phyloP scores from a whole-genome alignment of 2,888 invertebrate genomes.

The Xestia c-nigrum region DNA sequence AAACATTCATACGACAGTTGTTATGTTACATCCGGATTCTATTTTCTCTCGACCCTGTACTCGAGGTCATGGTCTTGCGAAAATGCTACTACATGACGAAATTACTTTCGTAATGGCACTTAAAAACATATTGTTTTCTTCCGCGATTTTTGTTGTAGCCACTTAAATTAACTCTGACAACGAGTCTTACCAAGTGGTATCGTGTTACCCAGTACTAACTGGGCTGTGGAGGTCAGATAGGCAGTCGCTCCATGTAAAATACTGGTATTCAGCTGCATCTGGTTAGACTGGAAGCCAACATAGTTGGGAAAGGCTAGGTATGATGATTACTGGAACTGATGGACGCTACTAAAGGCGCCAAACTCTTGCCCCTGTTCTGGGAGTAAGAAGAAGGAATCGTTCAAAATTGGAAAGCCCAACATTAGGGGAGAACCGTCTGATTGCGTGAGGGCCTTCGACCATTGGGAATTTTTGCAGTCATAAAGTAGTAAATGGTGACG shows the following conservation, averaged over 20 bases:
- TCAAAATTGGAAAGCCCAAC: neutral
- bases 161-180: neutral
- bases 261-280: no score
- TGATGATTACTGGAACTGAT: neutral
- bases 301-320: no score
- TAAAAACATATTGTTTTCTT: conserved; percentile 9
- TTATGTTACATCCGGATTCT: conserved; percentile 46
- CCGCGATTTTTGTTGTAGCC: neutral
- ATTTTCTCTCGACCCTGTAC: conserved; percentile 49
- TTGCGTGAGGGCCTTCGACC: neutral
- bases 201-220: no score
- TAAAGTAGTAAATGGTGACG: neutral
- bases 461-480: neutral
- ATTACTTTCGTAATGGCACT: conserved; percentile 11
- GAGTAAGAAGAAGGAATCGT: neutral
- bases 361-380: neutral
- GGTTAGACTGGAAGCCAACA: no score
- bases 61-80: conserved; percentile 45
- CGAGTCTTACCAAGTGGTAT: no score
- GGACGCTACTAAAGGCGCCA: neutral
- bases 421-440: neutral
- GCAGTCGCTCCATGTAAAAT: no score
- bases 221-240: no score
- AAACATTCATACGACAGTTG: conserved; percentile 48
- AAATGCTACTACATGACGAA: conserved; percentile 24